These are phyloP conservation scores for Microplitis manilae DNA, from an alignment of 2,888 invertebrate species.

Conservation along the genomic window DNA sequence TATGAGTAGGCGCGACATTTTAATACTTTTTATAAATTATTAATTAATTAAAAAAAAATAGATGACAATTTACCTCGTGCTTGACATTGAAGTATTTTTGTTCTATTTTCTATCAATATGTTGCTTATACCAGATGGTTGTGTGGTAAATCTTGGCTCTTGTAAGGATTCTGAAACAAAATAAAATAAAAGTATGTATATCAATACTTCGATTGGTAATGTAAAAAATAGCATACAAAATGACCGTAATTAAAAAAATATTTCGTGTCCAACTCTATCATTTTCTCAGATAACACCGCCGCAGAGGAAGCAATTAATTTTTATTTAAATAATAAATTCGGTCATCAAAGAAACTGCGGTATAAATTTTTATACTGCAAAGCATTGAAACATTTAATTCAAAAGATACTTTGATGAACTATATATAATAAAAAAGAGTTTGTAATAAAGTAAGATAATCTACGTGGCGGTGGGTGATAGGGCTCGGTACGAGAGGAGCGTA, in stretches of 20 bases:
- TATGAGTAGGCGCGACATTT: too few species aligned
- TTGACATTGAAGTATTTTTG: conserved; percentile 93
- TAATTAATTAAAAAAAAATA: too few species aligned
- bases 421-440: neutral
- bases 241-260: conserved; percentile 3
- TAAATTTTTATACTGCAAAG: neutral
- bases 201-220: neutral
- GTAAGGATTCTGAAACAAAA: conserved; percentile 75
- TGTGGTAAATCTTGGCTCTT: conserved; percentile 90
- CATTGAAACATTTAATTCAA: neutral
- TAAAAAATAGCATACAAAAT: neutral
- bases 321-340: neutral
- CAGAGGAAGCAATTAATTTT: neutral
- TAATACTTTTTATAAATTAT: too few species aligned
- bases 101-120: conserved; percentile 88
- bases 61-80: conserved; percentile 80
- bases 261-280: neutral
- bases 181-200: conserved; percentile 26
- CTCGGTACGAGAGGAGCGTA: conserved; percentile 35
- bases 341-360: neutral
- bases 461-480: conserved; percentile 56
- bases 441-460: neutral
- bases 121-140: conserved; percentile 90
- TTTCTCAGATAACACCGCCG: neutral
- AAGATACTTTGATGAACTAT: conserved; percentile 21